Base-by-base conservation (phyloP, 2,113 vertebrate genomes). In the Epinephelus moara region DNA sequence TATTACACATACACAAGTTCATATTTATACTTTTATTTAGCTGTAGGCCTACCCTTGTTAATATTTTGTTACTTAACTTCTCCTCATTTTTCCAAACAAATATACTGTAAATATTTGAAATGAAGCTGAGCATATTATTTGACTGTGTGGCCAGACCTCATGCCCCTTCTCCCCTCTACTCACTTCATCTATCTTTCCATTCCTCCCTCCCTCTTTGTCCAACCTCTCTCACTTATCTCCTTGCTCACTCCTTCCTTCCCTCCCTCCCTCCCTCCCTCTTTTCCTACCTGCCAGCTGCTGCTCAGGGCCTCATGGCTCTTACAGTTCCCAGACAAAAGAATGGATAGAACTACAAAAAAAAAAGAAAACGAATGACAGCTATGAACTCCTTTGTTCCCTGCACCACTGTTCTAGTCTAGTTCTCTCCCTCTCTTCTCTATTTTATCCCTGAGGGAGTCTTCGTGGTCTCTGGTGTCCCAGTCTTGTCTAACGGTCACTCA, bases 221-320 rank as follows among this genome's bases (percentile, higher is more conserved):
- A 45, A 9, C 47, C 50, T 73, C 75, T 61, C 73, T 82, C 75
- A 73, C 86, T 75, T 86, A 77, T 86, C 73, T 81, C 81, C 90
- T 74, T 57, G 30, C 30, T 30, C 30, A 30, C 30, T 30, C 30
- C 77, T 59, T 67, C 27, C 57, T 18, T 49, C 52, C 63, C 42
- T 85, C 47, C 63, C 42, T 84, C 60, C 64, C 70, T 81, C 84
- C 71, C 70, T 74, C 77, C 62, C 49, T 89, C 81, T 74, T 75
- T 82, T 94, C 95, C 95, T 91, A 95, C 96, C 95, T 96, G 94
- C 97, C 97, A 98, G 97, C 97, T 99, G 97, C 95, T 96, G 90
- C 91, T 94, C 85, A 90, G 89, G 90, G 92, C 93, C 80, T 90
- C 90, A 84, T 78, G 89, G 82, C 81, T 90, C 70, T 80, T 82